A percentile compares a stretch with the other conserved stretches of the same genome.
phyloP scores from a whole-genome alignment of 2,797 vertebrate genomes.

The Melanotaenia parkinsoni region DNA sequence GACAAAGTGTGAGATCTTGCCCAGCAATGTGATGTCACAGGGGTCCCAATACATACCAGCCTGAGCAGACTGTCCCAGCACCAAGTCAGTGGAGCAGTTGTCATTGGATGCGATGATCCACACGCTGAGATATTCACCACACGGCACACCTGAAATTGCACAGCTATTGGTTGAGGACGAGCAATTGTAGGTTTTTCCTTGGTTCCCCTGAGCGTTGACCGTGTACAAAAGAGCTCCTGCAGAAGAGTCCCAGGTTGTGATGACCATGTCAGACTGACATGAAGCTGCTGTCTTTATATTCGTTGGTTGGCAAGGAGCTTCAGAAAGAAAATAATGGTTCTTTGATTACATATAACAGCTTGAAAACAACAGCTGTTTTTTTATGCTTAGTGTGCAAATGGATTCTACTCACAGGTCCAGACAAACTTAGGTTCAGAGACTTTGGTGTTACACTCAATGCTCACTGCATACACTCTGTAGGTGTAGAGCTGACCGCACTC shows the following conservation, averaged over 20 bases:
- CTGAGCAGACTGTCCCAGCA: constrained; percentile 71
- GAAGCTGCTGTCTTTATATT: constrained; percentile 65
- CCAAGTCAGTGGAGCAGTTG: constrained; percentile 73
- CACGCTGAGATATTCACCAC: constrained; percentile 83
- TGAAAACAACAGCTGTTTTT: neutral
- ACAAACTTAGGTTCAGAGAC: constrained; percentile 53
- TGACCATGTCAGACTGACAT: constrained; percentile 65
- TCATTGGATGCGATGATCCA: constrained; percentile 77
- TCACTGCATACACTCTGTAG: constrained; percentile 75
- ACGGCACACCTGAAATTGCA: constrained; percentile 60
- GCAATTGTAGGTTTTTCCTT: constrained; percentile 77
- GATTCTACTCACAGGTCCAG: constrained; percentile 74
- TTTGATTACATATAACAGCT: neutral
- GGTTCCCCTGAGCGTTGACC: constrained; percentile 76
- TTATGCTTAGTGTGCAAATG: neutral
- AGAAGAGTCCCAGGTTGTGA: constrained; percentile 76
- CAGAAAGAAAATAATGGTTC: neutral
- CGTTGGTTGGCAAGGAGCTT: constrained; percentile 79
- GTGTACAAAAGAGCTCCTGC: constrained; percentile 78
- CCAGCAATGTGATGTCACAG: neutral
- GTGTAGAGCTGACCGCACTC: constrained; percentile 79
- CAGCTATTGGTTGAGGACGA: constrained; percentile 76
- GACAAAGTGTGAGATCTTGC: neutral
- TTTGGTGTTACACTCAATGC: constrained; percentile 65
- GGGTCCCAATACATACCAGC: constrained; percentile 70